Evolutionary conservation across 2,797 vertebrate genomes (phyloP), one percentile per base, ranked within the genome.

Genomic region (Neomorphus geoffroyi): DNA sequence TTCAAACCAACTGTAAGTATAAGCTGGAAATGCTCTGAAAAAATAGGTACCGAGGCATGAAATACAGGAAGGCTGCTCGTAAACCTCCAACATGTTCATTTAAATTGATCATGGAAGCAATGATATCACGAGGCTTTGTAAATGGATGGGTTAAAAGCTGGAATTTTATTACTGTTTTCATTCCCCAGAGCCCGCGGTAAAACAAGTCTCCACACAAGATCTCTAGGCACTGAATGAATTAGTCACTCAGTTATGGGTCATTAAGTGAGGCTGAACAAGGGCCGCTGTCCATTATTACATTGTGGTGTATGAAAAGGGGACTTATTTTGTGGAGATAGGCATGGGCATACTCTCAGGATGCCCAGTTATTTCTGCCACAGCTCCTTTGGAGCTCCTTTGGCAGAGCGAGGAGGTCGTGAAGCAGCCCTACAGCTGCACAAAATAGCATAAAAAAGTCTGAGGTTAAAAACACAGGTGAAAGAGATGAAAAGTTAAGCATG

Each of bases 71-170:
- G 53, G 58, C 32, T 88, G 72, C 62, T 82, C 93, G 83, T 81
- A 93, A 95, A 90, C 86, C 64, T 92, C 83, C 93, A 91, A 77
- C 80, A 85, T 56, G 73, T 88, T 96, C 93, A 86, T 95, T 90
- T 95, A 94, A 96, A 96, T 94, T 97, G 96, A 97, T 94, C 94
- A 86, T 72, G 48, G 83, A 82, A 73, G 80, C 75, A 81, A 78
- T 94, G 95, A 87, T 90, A 93, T 93, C 86, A 72, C 1, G 5
- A 90, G 82, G 86, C 66, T 94, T 96, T 93, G 92, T 94, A 96
- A 97, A 96, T 90, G 81, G 70, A 95, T 85, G 91, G 86, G 91
- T 95, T 97, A 95, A 96, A 92, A 96, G 96, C 94, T 90, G 89
- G 69, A 86, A 91, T 67, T 93, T 90, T 92, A 94, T 91, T 93